Percentiles rank a stretch among this genome's conserved stretches.
These are phyloP conservation scores for western clawed frog (Xenopus tropicalis) DNA, from an alignment of 2,113 vertebrate genomes.

Conservation along the genomic window DNA sequence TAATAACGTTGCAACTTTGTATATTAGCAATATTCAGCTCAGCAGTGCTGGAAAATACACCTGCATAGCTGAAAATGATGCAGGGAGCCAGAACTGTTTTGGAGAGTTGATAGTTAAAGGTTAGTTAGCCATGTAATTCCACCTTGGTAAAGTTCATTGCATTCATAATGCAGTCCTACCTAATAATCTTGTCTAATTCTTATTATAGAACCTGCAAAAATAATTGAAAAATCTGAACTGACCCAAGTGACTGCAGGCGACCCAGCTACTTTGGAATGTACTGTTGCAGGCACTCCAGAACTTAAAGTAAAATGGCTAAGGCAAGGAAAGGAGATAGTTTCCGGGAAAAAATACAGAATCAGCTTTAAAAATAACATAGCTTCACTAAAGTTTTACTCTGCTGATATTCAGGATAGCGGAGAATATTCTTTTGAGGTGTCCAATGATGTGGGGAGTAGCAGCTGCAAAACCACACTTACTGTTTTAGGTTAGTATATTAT, in stretches of 20 bases:
- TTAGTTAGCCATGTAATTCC: conserved; percentile 61
- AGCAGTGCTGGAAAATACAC: conserved; percentile 82
- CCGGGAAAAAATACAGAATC: conserved; percentile 91
- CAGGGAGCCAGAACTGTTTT: conserved; percentile 90
- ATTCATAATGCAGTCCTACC: conserved; percentile 26
- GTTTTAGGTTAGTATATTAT: conserved; percentile 82
- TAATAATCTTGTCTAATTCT: conserved; percentile 59
- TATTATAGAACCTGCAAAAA: conserved; percentile 89
- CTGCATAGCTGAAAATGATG: conserved; percentile 91
- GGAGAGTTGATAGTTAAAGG: conserved; percentile 91
- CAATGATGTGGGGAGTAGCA: conserved; percentile 90
- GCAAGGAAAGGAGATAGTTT: conserved; percentile 82
- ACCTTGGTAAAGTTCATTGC: conserved; percentile 21
- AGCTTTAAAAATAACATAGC: conserved; percentile 88
- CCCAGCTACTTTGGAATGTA: conserved; percentile 86
- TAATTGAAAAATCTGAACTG: conserved; percentile 84
- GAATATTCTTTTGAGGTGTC: conserved; percentile 91
- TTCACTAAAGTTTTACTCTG: conserved; percentile 85
- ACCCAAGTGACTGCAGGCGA: conserved; percentile 93
- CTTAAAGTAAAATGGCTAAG: conserved; percentile 96
- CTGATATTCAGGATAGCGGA: conserved; percentile 84
- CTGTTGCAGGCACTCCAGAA: conserved; percentile 87
- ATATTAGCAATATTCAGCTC: conserved; percentile 76
- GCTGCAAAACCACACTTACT: conserved; percentile 83
- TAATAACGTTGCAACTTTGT: conserved; percentile 75